These are phyloP conservation scores for Corynorhinus townsendii DNA, from an alignment of 2,113 vertebrate species.

Conservation along the genomic window DNA sequence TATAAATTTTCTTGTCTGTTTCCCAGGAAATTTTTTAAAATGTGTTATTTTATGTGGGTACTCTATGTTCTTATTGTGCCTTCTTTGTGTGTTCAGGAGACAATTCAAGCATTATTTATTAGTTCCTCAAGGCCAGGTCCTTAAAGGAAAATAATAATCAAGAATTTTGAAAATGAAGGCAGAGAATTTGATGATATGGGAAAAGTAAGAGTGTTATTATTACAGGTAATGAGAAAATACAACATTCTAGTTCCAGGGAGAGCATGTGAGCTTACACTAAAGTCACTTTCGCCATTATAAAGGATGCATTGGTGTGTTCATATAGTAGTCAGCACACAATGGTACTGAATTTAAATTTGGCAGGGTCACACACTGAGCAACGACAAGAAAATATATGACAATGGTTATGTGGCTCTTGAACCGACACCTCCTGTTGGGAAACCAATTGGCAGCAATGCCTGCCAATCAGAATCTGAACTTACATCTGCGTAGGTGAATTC, in stretches of 20 bases:
- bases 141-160: not conserved
- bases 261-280: too few relatives aligned
- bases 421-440: not conserved
- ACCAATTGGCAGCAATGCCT: not conserved
- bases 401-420: not conserved
- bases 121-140: not conserved
- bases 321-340: not conserved
- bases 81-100: not conserved
- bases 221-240: not conserved
- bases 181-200: not conserved
- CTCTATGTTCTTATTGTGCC: not conserved
- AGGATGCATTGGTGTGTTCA: not conserved
- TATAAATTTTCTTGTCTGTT: not conserved
- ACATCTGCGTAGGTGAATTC: not conserved
- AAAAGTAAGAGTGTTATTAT: not conserved
- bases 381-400: not conserved
- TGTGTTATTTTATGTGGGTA: not conserved
- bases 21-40: not conserved
- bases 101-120: not conserved
- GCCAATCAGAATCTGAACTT: not conserved
- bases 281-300: not conserved
- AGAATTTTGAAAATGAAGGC: not conserved
- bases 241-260: fast-evolving
- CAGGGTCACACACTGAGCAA: not conserved
- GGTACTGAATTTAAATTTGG: not conserved